Evolutionary conservation across 1,140 invertebrate species (phyloP).

Genomic region (Dolichoris vasculosae): DNA sequence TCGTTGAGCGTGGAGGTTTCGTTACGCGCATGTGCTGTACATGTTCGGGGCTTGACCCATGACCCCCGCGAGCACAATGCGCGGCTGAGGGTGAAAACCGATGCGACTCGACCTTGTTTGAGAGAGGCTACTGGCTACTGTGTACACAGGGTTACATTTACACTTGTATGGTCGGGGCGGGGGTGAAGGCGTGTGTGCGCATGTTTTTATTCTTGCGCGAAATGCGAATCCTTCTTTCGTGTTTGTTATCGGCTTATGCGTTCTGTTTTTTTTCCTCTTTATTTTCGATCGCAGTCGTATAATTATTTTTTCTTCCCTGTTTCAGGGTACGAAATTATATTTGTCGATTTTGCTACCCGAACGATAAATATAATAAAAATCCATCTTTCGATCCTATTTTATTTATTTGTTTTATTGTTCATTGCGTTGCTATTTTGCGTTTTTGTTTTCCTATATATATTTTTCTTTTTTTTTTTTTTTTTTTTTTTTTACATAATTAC

Average conservation of each 20-base stretch:
- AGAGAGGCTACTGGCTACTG: background rate
- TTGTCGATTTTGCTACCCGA: background rate
- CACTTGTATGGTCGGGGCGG: conserved; percentile 7
- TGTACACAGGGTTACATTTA: conserved; percentile 16
- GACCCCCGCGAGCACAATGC: background rate
- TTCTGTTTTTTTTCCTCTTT: conserved; percentile 9
- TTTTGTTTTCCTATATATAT: too few species aligned
- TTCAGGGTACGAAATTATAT: background rate
- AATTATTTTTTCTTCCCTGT: background rate
- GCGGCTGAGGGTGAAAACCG: conserved; percentile 22
- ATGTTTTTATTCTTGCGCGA: conserved; percentile 30
- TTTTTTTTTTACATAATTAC: too few species aligned
- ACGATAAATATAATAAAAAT: background rate
- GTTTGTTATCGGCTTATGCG: conserved; percentile 13
- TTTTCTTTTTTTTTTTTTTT: too few species aligned
- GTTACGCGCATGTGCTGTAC: conserved; percentile 45
- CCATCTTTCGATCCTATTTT: background rate
- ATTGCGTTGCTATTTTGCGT: too few species aligned
- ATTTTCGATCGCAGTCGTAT: background rate
- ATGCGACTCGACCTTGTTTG: conserved; percentile 35
- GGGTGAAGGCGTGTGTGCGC: background rate
- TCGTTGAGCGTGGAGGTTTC: background rate
- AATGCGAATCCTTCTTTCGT: conserved; percentile 17
- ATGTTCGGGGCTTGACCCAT: conserved; percentile 25
- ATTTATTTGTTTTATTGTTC: background rate